Evolutionary conservation across 2,888 invertebrate genomes (phyloP), one percentile per base, ranked within the genome.

Genomic region (Nycteola revayana): DNA sequence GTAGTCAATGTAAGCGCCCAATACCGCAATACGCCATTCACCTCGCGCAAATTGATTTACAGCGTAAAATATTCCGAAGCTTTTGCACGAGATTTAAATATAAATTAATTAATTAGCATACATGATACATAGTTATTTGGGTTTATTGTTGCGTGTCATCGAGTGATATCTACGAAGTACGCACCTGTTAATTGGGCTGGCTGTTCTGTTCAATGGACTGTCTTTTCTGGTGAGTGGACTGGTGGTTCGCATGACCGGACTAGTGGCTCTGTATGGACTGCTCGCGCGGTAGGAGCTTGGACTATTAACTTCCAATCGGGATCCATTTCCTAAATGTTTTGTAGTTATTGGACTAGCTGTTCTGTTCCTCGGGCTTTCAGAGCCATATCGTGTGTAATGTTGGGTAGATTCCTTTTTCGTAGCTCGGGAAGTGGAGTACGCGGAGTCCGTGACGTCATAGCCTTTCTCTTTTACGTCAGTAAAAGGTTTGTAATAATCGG

Each of bases 201-300:
- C 79, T 1, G 86, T 89, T 32, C 90, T 87, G 45, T 90, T 90
- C 52, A 89, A 71, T 46, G 88, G 87, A 51, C 84, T 87, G 36
- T 85, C 80, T 54, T 79, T 88, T 49, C 90, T 90, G 32, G 88
- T 74, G 42, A 91, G 79, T 3, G 92, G 91, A 54, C 91, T 91
- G 1, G 90, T 68, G 1, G 75, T 90, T 60, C 78, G 89, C 54
- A 65, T 90, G 64, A 80, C 70, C 1, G 74, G 91, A 61, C 81
- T 91, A 42, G 79, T 85, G 58, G 64, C 88, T 66, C 66, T 83
- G 64, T 55, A 85, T 20, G 85, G 85, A 44, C 84, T 83, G 14
- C 62, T 69, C 7, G 90, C 82, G 32, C 66, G 52, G 66, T 49
- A 83, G 23, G 83, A 83, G 40, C 83, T 85, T 10, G 61, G 60